Conservation (phyloP, 1,140 invertebrate genomes). For the Cydia splendana region DNA sequence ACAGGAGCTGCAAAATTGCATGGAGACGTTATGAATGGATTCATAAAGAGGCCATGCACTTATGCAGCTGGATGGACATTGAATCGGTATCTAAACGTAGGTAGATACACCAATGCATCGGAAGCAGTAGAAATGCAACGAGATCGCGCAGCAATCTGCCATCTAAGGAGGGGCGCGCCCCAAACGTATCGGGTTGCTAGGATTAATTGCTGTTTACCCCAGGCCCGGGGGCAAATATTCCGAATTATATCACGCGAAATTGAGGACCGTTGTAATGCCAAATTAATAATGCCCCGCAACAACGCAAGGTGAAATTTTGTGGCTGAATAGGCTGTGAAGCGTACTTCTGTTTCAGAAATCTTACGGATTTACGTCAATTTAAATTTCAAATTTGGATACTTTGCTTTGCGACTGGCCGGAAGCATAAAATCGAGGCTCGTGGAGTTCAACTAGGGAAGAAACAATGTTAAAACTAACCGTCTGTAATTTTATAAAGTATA, state of each 20-base stretch:
- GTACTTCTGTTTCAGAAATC: slow-evolving; percentile 25
- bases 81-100: slow-evolving; percentile 43
- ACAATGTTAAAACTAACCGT: not conserved
- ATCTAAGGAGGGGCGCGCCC: slow-evolving; percentile 51
- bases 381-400: slow-evolving; percentile 7
- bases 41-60: slow-evolving; percentile 27
- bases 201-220: slow-evolving; percentile 66
- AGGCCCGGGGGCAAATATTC: slow-evolving; percentile 59
- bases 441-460: no score
- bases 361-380: slow-evolving; percentile 33
- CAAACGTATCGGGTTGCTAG: slow-evolving; percentile 65
- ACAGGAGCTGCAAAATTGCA: slow-evolving; percentile 21
- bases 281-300: slow-evolving; percentile 63
- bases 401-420: not conserved
- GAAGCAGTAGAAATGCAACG: slow-evolving; percentile 74
- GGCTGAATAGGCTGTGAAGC: slow-evolving; percentile 38
- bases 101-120: slow-evolving; percentile 58
- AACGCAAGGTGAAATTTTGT: slow-evolving; percentile 50
- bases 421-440: no score
- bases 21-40: no score
- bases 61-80: slow-evolving; percentile 37
- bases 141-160: slow-evolving; percentile 72
- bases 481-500: no score
- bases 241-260: slow-evolving; percentile 66
- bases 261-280: slow-evolving; percentile 59